Percentiles rank a stretch among this genome's conserved stretches.
Conservation (phyloP, 2,113 vertebrate species). For the Calonectris borealis region DNA sequence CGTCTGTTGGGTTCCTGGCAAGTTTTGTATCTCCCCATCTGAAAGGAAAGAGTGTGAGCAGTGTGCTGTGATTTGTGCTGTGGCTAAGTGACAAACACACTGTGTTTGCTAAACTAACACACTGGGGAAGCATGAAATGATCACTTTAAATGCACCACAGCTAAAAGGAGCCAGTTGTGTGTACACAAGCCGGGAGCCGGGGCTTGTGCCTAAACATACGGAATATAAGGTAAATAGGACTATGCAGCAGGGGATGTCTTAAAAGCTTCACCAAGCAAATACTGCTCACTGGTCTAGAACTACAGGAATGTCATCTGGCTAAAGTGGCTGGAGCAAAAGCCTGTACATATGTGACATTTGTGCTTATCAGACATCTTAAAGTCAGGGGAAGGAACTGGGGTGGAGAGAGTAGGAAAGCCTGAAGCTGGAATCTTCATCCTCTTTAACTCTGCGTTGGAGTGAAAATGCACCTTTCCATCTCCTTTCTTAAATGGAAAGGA, state of each 20-base stretch:
- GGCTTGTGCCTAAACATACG: neutral
- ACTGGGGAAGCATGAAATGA: neutral
- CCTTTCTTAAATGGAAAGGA: neutral
- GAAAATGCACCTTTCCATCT: neutral
- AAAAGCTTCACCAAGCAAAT: neutral
- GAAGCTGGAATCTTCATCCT: neutral
- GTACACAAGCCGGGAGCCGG: fast-evolving
- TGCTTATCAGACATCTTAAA: neutral
- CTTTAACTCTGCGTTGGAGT: neutral
- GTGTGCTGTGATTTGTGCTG: neutral
- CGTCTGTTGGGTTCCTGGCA: neutral
- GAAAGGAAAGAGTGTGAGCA: neutral
- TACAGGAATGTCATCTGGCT: neutral
- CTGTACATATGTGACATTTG: neutral
- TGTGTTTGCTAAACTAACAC: conserved; percentile 16
- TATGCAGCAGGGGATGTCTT: neutral
- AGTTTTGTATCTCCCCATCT: neutral
- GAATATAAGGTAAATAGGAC: neutral
- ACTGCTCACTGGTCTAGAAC: neutral
- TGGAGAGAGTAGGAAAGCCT: neutral
- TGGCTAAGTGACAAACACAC: neutral
- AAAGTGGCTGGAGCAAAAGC: neutral
- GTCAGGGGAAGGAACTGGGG: neutral
- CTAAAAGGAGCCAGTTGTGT: neutral
- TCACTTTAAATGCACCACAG: neutral